Conservation (phyloP, 2,113 vertebrate genomes). For the Tichodroma muraria region DNA sequence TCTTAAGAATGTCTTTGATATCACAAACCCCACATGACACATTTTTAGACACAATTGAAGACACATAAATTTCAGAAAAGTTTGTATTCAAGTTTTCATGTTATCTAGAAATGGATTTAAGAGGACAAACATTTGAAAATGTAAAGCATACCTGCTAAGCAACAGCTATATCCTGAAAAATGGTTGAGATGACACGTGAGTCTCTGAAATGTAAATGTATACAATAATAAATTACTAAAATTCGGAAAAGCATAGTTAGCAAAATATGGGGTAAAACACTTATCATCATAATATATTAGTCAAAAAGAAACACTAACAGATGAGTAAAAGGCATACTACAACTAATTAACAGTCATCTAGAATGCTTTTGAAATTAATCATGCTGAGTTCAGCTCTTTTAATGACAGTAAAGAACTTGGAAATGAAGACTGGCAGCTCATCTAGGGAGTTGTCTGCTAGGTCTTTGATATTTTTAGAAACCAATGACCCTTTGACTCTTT, state of each 20-base stretch:
- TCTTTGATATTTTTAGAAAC: background rate
- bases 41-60: background rate
- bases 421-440: background rate
- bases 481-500: background rate
- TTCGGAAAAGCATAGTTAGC: background rate
- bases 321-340: background rate
- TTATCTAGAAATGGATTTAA: background rate
- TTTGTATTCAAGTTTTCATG: background rate
- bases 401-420: background rate
- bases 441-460: background rate
- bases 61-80: background rate
- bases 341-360: background rate
- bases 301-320: background rate
- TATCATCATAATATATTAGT: background rate
- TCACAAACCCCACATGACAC: background rate
- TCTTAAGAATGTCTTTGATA: background rate
- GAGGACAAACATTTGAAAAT: background rate
- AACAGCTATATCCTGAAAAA: background rate
- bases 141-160: background rate
- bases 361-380: background rate
- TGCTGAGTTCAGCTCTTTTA: background rate
- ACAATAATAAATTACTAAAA: background rate
- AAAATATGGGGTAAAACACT: background rate
- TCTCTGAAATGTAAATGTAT: background rate
- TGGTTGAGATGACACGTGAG: background rate